Evolutionary conservation across 2,888 invertebrate species (phyloP).

Genomic region (Hetaerina titia): DNA sequence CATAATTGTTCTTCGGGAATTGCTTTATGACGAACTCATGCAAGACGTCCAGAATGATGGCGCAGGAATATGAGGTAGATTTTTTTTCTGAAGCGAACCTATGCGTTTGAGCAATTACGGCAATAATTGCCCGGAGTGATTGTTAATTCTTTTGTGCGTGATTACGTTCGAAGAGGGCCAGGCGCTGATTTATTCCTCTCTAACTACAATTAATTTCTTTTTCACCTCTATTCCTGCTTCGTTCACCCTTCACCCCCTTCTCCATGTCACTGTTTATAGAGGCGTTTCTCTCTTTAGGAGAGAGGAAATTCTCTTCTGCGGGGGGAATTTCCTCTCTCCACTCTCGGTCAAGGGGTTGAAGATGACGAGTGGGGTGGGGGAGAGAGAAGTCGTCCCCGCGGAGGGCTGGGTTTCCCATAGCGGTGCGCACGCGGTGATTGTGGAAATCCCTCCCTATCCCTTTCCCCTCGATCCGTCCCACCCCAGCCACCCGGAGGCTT

Average conservation of each 20-base stretch:
- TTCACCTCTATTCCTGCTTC: neutral
- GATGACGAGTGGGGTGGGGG: neutral
- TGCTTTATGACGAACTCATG: neutral
- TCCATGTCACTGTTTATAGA: neutral
- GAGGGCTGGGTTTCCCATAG: neutral
- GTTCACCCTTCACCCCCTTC: neutral
- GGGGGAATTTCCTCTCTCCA: neutral
- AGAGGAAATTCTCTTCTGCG: neutral
- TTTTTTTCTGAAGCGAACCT: neutral
- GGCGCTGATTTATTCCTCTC: neutral
- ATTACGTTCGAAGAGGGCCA: neutral
- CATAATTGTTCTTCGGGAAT: too few species aligned
- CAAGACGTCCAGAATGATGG: neutral
- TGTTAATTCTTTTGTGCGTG: neutral
- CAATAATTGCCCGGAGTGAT: neutral
- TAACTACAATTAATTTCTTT: neutral
- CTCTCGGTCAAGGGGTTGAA: conserved; percentile 17
- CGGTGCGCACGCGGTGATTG: neutral
- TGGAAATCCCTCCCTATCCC: neutral
- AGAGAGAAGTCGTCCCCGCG: neutral
- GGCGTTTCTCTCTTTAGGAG: neutral
- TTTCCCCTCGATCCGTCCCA: neutral
- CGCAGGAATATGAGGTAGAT: neutral
- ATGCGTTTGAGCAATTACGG: neutral
- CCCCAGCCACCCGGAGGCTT: neutral